phyloP scores from a whole-genome alignment of 53 echinoderm and acorn worm genomes.

The Luidia sarsii region DNA sequence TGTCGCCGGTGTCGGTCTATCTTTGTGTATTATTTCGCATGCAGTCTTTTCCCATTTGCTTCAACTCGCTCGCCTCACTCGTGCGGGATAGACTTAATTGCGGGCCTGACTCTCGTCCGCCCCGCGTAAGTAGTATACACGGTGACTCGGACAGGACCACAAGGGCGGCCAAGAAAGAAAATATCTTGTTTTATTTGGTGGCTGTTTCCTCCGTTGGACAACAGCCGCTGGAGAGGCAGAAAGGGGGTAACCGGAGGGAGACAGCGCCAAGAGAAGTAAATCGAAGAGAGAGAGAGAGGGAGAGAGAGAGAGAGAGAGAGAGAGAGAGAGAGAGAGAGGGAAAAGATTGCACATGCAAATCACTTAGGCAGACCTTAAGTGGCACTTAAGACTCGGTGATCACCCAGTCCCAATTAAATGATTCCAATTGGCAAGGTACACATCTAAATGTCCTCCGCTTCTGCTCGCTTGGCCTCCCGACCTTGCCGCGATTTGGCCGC shows the following conservation, averaged over 20 bases:
- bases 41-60: background rate
- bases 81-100: slow-evolving; percentile 24
- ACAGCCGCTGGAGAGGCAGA: no score
- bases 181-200: slow-evolving; percentile 4
- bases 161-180: no score
- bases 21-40: no score
- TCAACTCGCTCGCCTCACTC: background rate
- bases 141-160: no score
- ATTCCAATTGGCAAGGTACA: slow-evolving; percentile 61
- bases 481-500: slow-evolving; percentile 24
- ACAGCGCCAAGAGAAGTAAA: background rate
- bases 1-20: no score
- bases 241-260: no score
- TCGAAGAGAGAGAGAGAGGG: background rate
- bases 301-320: background rate
- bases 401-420: slow-evolving; percentile 55
- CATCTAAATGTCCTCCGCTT: slow-evolving; percentile 51
- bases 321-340: background rate
- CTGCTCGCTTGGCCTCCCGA: slow-evolving; percentile 44
- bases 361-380: slow-evolving; percentile 49
- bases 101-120: no score
- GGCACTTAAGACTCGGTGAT: slow-evolving; percentile 53
- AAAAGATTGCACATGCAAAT: slow-evolving; percentile 14
- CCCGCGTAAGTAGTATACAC: no score
- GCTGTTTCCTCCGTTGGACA: slow-evolving; percentile 12